Conservation (phyloP, 2,113 vertebrate species). For the Vulpes ferrilata region DNA sequence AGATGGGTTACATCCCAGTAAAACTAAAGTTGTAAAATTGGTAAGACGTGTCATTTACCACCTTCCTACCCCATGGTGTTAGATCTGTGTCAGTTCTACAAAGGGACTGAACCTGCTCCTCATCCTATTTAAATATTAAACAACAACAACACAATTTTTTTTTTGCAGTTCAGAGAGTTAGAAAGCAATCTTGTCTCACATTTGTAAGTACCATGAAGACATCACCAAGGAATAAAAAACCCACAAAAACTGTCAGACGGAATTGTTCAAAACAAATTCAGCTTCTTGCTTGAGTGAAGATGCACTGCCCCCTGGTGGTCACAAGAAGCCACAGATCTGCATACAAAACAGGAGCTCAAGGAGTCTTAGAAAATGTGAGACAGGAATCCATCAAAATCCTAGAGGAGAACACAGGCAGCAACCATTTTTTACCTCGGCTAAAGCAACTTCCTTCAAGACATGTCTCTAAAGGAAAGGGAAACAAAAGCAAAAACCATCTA, state of each 20-base stretch:
- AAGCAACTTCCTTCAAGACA: no score
- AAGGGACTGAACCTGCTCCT: not conserved
- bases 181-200: constrained; percentile 50
- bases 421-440: no score
- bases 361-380: not conserved
- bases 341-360: not conserved
- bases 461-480: no score
- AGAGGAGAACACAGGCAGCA: no score
- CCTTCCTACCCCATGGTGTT: not conserved
- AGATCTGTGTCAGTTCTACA: not conserved
- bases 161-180: constrained; percentile 27
- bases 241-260: not conserved
- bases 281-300: not conserved
- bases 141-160: constrained; percentile 58
- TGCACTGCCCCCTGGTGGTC: constrained; percentile 65
- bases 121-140: constrained; percentile 59
- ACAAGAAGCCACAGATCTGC: not conserved
- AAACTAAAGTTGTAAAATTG: not conserved
- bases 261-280: not conserved
- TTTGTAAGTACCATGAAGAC: constrained; percentile 52
- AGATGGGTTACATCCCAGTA: not conserved
- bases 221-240: constrained; percentile 38
- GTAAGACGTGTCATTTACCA: not conserved
- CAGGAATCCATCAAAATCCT: no score
- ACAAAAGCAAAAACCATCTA: no score